A percentile compares a stretch with the other conserved stretches of the same genome.
phyloP scores from a whole-genome alignment of 1,140 invertebrate genomes.

The Paraescarpia echinospica region DNA sequence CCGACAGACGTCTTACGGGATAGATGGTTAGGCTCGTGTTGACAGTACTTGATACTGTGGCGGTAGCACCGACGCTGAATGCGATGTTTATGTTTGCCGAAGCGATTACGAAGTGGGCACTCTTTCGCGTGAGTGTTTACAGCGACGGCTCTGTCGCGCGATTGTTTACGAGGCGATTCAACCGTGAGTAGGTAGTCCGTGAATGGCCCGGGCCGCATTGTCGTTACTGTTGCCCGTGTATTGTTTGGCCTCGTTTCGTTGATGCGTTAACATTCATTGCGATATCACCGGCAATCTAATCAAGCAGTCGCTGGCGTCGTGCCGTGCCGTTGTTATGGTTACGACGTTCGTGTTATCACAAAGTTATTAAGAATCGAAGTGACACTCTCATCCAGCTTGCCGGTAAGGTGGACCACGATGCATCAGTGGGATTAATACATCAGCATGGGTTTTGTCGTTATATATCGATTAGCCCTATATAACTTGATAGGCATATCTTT shows the following conservation, averaged over 20 bases:
- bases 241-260: not conserved
- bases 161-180: not conserved
- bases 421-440: not conserved
- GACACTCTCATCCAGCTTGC: not conserved
- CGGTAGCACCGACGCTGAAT: not conserved
- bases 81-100: not conserved
- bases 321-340: not conserved
- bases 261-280: not conserved
- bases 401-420: not conserved
- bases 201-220: not conserved
- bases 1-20: not conserved
- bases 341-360: not conserved
- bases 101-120: not conserved
- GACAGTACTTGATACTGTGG: not conserved
- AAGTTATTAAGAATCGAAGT: not conserved
- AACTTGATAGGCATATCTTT: not conserved
- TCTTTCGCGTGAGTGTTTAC: slow-evolving; percentile 4
- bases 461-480: not conserved
- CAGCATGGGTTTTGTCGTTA: not conserved
- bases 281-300: not conserved
- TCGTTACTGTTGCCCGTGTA: not conserved
- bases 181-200: not conserved
- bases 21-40: not conserved
- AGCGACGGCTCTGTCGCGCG: not conserved
- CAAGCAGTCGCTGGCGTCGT: not conserved